phyloP scores from a whole-genome alignment of 2,797 vertebrate genomes.

The Scolopax rusticola region DNA sequence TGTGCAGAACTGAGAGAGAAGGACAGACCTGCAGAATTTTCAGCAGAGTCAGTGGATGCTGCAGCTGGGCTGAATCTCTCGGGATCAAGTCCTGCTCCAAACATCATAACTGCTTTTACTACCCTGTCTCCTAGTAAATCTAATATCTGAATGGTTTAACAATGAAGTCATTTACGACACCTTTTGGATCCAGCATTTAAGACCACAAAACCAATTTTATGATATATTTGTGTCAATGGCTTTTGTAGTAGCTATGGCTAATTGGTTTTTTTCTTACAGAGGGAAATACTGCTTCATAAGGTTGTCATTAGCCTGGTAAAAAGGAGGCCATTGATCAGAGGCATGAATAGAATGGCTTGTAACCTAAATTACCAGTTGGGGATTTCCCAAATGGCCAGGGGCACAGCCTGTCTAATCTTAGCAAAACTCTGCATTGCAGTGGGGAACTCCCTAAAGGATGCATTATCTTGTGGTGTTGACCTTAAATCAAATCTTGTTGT shows the following conservation, averaged over 20 bases:
- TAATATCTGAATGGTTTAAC: slow-evolving; percentile 1
- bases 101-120: slow-evolving; percentile 23
- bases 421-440: slow-evolving; percentile 42
- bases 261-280: slow-evolving; percentile 12
- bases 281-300: slow-evolving; percentile 54
- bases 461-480: slow-evolving; percentile 4
- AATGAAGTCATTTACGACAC: slow-evolving; percentile 10
- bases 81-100: not conserved
- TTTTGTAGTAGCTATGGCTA: slow-evolving; percentile 24
- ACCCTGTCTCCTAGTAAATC: slow-evolving; percentile 18
- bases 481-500: slow-evolving; percentile 5
- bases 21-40: not conserved
- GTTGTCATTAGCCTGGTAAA: slow-evolving; percentile 29
- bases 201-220: slow-evolving; percentile 12
- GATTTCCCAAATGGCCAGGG: slow-evolving; percentile 18
- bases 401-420: slow-evolving; percentile 25
- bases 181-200: slow-evolving; percentile 29
- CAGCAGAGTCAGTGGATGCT: not conserved
- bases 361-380: slow-evolving; percentile 29
- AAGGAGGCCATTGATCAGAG: slow-evolving; percentile 34
- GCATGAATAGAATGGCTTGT: slow-evolving; percentile 50
- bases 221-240: slow-evolving; percentile 10
- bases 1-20: not conserved
- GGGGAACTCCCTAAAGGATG: not conserved
- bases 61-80: not conserved